Evolutionary conservation across 2,797 vertebrate species (phyloP), one percentile per base, ranked within the genome.

Genomic region (Falco naumanni): DNA sequence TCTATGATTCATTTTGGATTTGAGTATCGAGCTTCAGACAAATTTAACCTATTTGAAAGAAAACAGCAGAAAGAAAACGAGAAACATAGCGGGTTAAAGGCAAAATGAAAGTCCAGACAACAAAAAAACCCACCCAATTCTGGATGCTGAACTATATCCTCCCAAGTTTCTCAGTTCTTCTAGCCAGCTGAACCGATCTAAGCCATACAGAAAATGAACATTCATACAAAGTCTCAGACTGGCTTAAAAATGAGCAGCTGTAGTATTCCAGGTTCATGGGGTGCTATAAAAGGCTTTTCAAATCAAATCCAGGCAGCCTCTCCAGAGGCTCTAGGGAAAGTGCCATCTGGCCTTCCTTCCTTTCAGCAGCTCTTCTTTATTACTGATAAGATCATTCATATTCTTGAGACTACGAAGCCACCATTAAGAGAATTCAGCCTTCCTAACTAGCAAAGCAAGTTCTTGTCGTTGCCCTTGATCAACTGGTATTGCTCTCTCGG

Each of bases 331-430:
- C 33, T 84, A 84, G 60, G 76, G 84, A 82, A 84, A 66, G 54
- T 60, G 56, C 77, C 76, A 93, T 92, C 90, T 97, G 86, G 66
- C 59, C 75, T 92, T 39, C 33, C 56, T 83, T 94, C 37, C 41
- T 90, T 76, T 90, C 79, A 87, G 56, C 56, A 92, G 71, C 65
- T 87, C 50, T 84, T 95, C 82, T 81, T 95, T 72, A 86, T 92
- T 93, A 45, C n/a, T 81, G 64, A 20, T 87, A 76, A 37, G 64
- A 84, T 91, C 50, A 87, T 87, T 92, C 91, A 76, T 89, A 85
- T 95, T 92, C 82, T 61, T 66, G 29, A 90, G 53, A 50, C 47
- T 92, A 17, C 64, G 70, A 90, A 87, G 53, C 41, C 56, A 76
- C 57, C 25, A 48, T 87, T 93, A 93, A 80, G 71, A 87, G 43